phyloP scores from a whole-genome alignment of 2,797 vertebrate genomes.

The Mormyrus proboscirostris region DNA sequence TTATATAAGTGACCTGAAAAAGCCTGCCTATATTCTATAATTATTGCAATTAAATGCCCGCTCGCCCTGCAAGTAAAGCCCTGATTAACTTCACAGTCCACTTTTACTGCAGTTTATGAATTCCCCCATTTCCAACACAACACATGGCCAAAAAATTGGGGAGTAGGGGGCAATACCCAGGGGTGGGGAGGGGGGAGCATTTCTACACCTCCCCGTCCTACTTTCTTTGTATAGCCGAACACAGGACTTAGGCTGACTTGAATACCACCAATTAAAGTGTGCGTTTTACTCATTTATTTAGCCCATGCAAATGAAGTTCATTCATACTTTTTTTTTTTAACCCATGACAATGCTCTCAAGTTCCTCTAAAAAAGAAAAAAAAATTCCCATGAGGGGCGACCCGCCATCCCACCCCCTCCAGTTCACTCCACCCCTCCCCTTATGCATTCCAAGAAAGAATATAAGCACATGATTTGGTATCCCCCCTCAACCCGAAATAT shows the following conservation, averaged over 20 bases:
- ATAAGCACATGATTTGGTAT: slow-evolving; percentile 69
- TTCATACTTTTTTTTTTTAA: slow-evolving; percentile 43
- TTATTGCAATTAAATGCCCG: slow-evolving; percentile 17
- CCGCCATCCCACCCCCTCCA: slow-evolving; percentile 10
- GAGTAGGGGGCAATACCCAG: not conserved
- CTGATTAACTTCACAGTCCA: slow-evolving; percentile 3
- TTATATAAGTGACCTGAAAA: slow-evolving; percentile 19
- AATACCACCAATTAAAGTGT: slow-evolving; percentile 28
- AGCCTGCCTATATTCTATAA: slow-evolving; percentile 11
- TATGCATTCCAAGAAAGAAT: slow-evolving; percentile 66
- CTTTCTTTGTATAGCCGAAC: slow-evolving; percentile 18
- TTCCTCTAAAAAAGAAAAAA: slow-evolving; percentile 32
- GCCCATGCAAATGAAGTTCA: slow-evolving; percentile 36
- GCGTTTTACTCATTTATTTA: slow-evolving; percentile 29
- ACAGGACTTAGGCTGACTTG: slow-evolving; percentile 25
- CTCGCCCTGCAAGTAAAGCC: not conserved
- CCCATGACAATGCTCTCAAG: slow-evolving; percentile 24
- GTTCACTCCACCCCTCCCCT: slow-evolving; percentile 42
- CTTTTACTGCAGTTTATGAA: slow-evolving; percentile 19
- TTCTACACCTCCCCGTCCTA: slow-evolving; percentile 14
- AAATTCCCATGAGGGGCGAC: slow-evolving; percentile 23
- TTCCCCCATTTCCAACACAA: slow-evolving; percentile 6
- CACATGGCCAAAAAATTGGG: not conserved
- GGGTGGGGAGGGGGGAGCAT: not conserved
- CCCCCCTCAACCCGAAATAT: slow-evolving; percentile 43